phyloP scores from a whole-genome alignment of 1,140 invertebrate species.

The Papilio polytes region DNA sequence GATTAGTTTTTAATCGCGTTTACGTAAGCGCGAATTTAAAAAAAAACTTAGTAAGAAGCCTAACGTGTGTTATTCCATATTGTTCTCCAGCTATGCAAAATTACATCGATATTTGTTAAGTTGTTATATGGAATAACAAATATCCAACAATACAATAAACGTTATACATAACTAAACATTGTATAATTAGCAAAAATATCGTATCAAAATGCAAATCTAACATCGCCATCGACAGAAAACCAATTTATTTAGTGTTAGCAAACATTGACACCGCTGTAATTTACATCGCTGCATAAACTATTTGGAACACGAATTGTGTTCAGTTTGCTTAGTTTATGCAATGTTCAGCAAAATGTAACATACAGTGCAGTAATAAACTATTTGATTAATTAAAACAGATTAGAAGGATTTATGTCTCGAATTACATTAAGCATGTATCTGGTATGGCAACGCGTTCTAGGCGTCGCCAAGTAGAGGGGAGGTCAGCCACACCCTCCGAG shows the following conservation, averaged over 20 bases:
- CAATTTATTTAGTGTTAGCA: conserved; percentile 4
- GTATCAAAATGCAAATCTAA: not conserved
- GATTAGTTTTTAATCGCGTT: too few species aligned
- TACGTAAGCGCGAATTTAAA: too few species aligned
- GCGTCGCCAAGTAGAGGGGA: too few species aligned
- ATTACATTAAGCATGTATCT: not conserved
- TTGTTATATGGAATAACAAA: too few species aligned
- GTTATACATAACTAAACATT: too few species aligned
- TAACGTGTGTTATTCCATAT: too few species aligned
- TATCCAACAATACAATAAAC: too few species aligned
- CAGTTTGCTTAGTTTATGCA: not conserved
- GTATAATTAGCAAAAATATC: too few species aligned
- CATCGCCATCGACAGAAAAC: conserved; percentile 3
- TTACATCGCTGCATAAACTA: conserved; percentile 13
- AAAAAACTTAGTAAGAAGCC: too few species aligned
- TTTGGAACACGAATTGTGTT: conserved; percentile 10
- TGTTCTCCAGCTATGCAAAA: too few species aligned
- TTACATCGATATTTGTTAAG: too few species aligned
- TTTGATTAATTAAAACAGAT: conserved; percentile 18
- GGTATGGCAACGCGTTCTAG: not conserved
- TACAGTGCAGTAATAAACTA: not conserved
- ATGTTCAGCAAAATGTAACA: conserved; percentile 9
- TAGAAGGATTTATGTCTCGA: not conserved
- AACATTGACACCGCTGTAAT: not conserved
- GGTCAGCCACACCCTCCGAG: too few species aligned